Conservation (phyloP, 2,113 vertebrate species). For the Aldabrachelys gigantea region DNA sequence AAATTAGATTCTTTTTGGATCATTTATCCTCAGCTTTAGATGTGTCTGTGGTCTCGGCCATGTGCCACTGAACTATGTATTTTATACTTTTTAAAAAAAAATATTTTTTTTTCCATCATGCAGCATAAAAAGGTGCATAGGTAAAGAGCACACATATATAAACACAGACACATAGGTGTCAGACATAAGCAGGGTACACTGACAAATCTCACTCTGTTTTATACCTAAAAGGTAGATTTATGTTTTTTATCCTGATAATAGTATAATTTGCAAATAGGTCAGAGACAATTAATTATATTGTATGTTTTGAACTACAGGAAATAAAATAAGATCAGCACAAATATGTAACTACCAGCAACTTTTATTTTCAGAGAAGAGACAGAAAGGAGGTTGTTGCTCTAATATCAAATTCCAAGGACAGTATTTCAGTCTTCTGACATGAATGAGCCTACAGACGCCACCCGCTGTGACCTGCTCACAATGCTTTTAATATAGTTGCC, state of each 20-base stretch:
- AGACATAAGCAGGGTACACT: background rate
- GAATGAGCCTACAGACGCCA: background rate
- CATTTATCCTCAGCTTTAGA: background rate
- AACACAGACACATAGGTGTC: background rate
- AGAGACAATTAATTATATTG: background rate
- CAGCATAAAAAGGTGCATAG: background rate
- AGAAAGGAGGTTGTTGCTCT: background rate
- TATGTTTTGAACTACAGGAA: background rate
- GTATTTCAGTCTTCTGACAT: constrained; percentile 1
- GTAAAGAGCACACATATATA: background rate
- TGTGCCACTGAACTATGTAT: background rate
- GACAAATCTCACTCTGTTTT: background rate
- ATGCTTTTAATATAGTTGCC: background rate
- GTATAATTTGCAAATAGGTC: background rate
- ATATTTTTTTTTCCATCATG: background rate
- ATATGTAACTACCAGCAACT: background rate
- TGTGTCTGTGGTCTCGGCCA: background rate
- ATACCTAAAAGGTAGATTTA: background rate
- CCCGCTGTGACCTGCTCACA: background rate
- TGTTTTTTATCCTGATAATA: background rate
- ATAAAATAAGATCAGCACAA: background rate
- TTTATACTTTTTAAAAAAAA: background rate
- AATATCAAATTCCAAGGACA: background rate
- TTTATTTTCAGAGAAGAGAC: background rate
- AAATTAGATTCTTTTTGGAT: background rate